phyloP scores from a whole-genome alignment of 2,113 vertebrate genomes.

The Mellivora capensis region DNA sequence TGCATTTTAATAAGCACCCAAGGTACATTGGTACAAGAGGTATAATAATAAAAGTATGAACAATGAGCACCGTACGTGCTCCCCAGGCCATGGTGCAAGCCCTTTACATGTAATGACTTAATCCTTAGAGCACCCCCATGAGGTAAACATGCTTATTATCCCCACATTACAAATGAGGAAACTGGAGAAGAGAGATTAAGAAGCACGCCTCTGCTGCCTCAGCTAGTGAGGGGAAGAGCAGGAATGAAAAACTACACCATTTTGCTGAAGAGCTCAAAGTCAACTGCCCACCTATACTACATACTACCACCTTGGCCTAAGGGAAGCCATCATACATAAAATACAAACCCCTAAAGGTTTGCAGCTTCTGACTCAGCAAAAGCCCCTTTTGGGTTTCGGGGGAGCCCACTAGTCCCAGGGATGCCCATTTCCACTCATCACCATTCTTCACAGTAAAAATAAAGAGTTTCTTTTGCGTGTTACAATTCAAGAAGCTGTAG shows the following conservation, averaged over 20 bases:
- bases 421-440: background rate
- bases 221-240: background rate
- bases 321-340: background rate
- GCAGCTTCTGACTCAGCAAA: background rate
- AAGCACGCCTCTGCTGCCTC: background rate
- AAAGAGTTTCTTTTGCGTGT: background rate
- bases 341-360: background rate
- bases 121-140: background rate
- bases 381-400: background rate
- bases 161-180: background rate
- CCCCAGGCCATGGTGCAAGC: background rate
- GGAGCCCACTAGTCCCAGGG: background rate
- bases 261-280: background rate
- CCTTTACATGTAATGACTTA: background rate
- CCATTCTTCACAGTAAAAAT: background rate
- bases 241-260: background rate
- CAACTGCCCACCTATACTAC: no score
- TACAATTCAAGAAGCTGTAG: background rate
- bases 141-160: background rate
- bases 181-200: background rate
- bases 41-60: background rate
- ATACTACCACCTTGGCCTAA: background rate
- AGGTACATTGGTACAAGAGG: background rate
- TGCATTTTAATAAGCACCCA: background rate
- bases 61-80: background rate